These are phyloP conservation scores for Flabesymbios commensalis DNA, from an alignment of 2,888 invertebrate genomes.

Conservation along the genomic window DNA sequence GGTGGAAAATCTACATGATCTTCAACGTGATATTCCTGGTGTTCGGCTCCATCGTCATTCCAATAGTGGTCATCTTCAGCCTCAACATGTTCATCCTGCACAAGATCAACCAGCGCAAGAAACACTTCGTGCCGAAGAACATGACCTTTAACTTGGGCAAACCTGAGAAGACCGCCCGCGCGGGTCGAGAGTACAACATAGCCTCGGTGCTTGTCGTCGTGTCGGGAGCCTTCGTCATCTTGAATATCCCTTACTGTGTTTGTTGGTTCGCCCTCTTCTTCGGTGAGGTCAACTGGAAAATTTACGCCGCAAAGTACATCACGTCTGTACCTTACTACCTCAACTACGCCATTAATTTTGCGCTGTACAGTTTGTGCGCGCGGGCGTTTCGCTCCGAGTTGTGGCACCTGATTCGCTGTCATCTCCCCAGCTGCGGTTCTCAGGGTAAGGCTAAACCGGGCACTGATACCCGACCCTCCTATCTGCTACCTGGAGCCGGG, in stretches of 20 bases:
- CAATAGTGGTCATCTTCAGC: conserved; percentile 15
- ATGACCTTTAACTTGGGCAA: not conserved
- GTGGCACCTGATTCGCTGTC: not conserved
- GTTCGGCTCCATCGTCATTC: conserved; percentile 24
- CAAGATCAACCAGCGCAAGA: conserved; percentile 4
- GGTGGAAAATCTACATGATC: conserved; percentile 9
- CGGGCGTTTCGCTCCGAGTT: conserved; percentile 12
- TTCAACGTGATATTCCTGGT: conserved; percentile 21
- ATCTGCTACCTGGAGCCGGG: no score
- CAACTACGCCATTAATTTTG: conserved; percentile 26
- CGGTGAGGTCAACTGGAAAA: not conserved
- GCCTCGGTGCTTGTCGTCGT: conserved; percentile 23
- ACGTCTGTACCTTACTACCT: conserved; percentile 27
- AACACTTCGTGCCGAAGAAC: conserved; percentile 8
- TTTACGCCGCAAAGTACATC: conserved; percentile 23
- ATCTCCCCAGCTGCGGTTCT: not conserved
- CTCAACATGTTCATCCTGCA: conserved; percentile 24
- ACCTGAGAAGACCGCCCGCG: not conserved
- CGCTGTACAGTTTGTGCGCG: conserved; percentile 24
- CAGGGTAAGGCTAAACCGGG: not conserved
- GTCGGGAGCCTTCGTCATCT: conserved; percentile 24
- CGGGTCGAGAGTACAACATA: conserved; percentile 16
- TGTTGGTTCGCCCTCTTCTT: conserved; percentile 21
- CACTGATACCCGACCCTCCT: no score
- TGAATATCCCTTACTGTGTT: conserved; percentile 25